phyloP scores from a whole-genome alignment of 2,797 vertebrate species.

The Rhincodon typus region DNA sequence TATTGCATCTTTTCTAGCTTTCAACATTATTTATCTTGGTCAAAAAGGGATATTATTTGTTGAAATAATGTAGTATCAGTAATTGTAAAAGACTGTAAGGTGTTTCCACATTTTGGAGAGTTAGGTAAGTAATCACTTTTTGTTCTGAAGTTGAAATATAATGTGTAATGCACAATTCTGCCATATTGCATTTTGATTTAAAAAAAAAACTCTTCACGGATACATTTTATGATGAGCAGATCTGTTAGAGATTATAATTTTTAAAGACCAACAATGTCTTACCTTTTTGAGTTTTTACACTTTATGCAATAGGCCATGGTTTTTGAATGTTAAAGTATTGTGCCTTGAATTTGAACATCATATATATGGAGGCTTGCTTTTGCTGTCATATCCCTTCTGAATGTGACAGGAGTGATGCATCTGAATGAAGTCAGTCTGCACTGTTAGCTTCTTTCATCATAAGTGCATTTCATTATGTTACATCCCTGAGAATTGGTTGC shows the following conservation, averaged over 20 bases:
- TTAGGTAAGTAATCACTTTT: not conserved
- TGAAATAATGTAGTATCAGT: not conserved
- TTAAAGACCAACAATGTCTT: not conserved
- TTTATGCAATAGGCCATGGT: not conserved
- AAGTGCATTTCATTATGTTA: not conserved
- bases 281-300: conserved; percentile 8
- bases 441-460: not conserved
- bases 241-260: conserved; percentile 17
- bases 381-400: not conserved
- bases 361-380: not conserved
- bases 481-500: not conserved
- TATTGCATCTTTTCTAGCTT: conserved; percentile 11
- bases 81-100: conserved; percentile 5
- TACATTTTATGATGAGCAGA: conserved; percentile 12
- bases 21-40: not conserved
- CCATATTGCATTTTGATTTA: not conserved
- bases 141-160: not conserved
- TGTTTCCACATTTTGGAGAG: not conserved
- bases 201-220: not conserved
- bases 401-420: not conserved
- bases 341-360: conserved; percentile 6
- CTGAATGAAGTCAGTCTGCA: not conserved
- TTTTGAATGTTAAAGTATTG: not conserved
- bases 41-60: conserved; percentile 25
- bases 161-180: conserved; percentile 14